Evolutionary conservation across 1,140 invertebrate genomes (phyloP), one percentile per base, ranked within the genome.

Genomic region (Rhagoletis zephyria): DNA sequence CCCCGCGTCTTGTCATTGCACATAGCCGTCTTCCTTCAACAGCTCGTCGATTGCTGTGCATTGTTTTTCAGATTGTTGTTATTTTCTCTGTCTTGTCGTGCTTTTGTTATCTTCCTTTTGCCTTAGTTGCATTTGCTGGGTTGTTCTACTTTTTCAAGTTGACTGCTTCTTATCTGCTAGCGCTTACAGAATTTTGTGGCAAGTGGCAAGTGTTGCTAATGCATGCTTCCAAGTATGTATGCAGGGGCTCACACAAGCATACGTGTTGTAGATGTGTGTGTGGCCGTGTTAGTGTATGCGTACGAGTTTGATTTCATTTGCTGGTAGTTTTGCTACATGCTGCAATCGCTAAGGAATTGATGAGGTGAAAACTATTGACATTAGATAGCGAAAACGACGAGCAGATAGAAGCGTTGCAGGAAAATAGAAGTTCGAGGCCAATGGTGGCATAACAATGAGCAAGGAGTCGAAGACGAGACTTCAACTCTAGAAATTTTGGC

Each of bases 351-450:
- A 74, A 74, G 67, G 67, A 74, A 74, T 74, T 74, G 67, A 74
- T 74, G 67, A 74, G 67, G 67, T 42, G 67, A 74, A 74, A 74
- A 74, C 67, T 74, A 74, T 56, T 81, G 74, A 48, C 74, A 81
- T 81, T 56, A 81, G 74, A 81, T 56, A 81, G 74, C 74, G 48
- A 81, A 81, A 81, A 81, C 74, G 74, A 56, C 2, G 48, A 81
- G 51, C 14, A 81, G 45, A 81, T 56, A 12, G 14, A 48, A 59
- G 7, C 4, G 45, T n/a, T 10, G 16, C 30, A 30, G 45, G 12
- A 74, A 74, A 1, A 16, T 45, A 42, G 12, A n/a, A 48, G 14
- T 74, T 56, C 10, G 67, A 30, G 5, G 19, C 64, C 12, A 67
- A 67, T 40, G 14, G 67, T 48, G 42, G 67, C 67, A 74, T 48